Conservation (phyloP, 2,888 invertebrate species). For the Volucella inflata region DNA sequence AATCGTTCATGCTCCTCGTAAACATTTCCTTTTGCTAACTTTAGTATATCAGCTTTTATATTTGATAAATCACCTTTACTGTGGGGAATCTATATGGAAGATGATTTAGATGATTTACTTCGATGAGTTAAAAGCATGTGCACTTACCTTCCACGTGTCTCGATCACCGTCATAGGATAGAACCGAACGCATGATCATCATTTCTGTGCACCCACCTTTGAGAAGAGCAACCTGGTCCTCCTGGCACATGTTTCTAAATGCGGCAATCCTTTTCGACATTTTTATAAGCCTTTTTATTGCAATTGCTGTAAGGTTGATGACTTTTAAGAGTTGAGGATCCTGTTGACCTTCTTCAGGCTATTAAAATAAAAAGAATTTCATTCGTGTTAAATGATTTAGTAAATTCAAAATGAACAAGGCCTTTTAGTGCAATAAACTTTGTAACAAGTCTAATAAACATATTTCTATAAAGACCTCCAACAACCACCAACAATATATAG, state of each 20-base stretch:
- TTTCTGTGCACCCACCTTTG: slow-evolving; percentile 95
- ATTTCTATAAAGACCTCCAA: too few relatives aligned
- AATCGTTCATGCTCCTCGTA: slow-evolving; percentile 94
- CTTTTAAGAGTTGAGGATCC: slow-evolving; percentile 90
- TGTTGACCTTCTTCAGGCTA: slow-evolving; percentile 83
- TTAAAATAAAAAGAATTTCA: background rate
- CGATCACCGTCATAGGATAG: slow-evolving; percentile 94
- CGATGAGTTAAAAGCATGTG: background rate
- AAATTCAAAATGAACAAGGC: too few relatives aligned
- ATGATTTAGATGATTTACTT: slow-evolving; percentile 19
- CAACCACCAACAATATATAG: too few relatives aligned
- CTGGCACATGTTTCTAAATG: slow-evolving; percentile 96
- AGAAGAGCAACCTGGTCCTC: slow-evolving; percentile 92
- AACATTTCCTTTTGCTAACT: slow-evolving; percentile 94
- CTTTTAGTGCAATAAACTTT: too few relatives aligned
- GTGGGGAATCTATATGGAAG: slow-evolving; percentile 91
- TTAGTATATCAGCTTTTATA: slow-evolving; percentile 94
- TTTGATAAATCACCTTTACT: slow-evolving; percentile 90
- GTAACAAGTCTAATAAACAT: too few relatives aligned
- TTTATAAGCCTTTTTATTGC: slow-evolving; percentile 94
- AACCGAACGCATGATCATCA: slow-evolving; percentile 96
- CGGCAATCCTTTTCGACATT: slow-evolving; percentile 93
- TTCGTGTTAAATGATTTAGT: too few relatives aligned
- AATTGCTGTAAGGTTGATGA: slow-evolving; percentile 95
- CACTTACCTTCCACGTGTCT: slow-evolving; percentile 93